Base-by-base conservation (phyloP, 2,113 vertebrate genomes). In the Gymnocephalus cernua region DNA sequence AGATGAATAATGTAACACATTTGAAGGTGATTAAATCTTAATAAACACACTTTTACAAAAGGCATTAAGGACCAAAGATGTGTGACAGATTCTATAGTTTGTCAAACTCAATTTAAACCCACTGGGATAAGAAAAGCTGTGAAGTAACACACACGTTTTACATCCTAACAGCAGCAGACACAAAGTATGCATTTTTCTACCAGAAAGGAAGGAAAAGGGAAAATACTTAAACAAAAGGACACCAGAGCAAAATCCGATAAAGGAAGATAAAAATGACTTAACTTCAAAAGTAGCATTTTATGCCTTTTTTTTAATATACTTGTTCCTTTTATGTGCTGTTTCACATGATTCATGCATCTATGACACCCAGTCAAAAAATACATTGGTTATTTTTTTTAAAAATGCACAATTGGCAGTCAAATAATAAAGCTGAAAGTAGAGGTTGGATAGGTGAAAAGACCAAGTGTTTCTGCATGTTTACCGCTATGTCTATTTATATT, bases 1-100 rank as follows among this genome's bases (percentile, higher is more conserved):
- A 51, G 44, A 38, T 1, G 45, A 77, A 45, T 74, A 35, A 53
- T 35, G n/a, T 19, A 53, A 61, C 59, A 83, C 21, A 45, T 45
- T 72, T 16, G 21, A 71, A 79, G 3, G n/a, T 47, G 65, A 77
- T 74, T 44, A 74, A 4, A 79, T 75, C 25, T 29, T 9, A 9
- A 65, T 63, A 57, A 69, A 88, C 21, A 81, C 32, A 59, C 58
- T 71, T 62, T 38, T 45, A 80, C 54, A 19, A 48, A 48, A 29
- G 9, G 44, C 4, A 18, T 44, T 64, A 50, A 75, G 56, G 65
- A 56, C 38, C 65, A 16, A 3, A 15, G 23, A 57, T 64, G 41
- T 57, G 70, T 75, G 59, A 73, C 84, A 67, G 77, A 15, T 66
- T 72, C 68, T 72, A 29, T 48, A 67, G 56, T 74, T 78, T 63